These are phyloP conservation scores for Mirza zaza DNA, from an alignment of 2,113 vertebrate genomes.

Conservation along the genomic window DNA sequence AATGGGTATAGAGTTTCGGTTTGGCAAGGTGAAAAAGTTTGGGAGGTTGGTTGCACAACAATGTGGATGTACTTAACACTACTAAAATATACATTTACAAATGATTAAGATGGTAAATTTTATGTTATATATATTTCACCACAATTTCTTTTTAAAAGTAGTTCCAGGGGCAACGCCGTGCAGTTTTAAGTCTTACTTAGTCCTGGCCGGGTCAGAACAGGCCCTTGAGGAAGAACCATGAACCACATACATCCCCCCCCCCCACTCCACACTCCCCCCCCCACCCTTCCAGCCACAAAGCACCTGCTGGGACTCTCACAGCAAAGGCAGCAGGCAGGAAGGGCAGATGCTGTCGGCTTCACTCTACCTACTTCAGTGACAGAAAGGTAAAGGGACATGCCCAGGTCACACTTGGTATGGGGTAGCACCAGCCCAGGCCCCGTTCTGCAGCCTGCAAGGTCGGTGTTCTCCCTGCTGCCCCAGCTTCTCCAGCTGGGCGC, in stretches of 20 bases:
- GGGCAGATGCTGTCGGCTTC: not conserved
- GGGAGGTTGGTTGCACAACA: not conserved
- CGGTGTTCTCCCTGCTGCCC: not conserved
- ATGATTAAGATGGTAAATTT: not conserved
- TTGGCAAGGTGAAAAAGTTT: not conserved
- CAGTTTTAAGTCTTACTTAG: not conserved
- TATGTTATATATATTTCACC: no score
- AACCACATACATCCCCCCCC: not conserved
- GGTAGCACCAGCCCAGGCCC: not conserved
- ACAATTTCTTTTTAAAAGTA: not conserved
- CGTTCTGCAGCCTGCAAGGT: not conserved
- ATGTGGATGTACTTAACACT: not conserved
- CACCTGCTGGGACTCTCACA: not conserved
- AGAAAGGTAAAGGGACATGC: not conserved
- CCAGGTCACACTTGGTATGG: not conserved
- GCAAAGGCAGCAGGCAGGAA: not conserved
- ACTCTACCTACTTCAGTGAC: not conserved
- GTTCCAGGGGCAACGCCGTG: not conserved
- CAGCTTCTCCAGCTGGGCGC: not conserved
- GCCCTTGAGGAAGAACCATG: not conserved
- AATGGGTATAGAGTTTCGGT: not conserved
- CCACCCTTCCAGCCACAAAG: not conserved
- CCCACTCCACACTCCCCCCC: not conserved
- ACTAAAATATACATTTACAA: not conserved
- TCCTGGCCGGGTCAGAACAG: not conserved